Evolutionary conservation across 2,797 vertebrate species (phyloP), one percentile per base, ranked within the genome.

Genomic region (Pyrocephalus nanus): DNA sequence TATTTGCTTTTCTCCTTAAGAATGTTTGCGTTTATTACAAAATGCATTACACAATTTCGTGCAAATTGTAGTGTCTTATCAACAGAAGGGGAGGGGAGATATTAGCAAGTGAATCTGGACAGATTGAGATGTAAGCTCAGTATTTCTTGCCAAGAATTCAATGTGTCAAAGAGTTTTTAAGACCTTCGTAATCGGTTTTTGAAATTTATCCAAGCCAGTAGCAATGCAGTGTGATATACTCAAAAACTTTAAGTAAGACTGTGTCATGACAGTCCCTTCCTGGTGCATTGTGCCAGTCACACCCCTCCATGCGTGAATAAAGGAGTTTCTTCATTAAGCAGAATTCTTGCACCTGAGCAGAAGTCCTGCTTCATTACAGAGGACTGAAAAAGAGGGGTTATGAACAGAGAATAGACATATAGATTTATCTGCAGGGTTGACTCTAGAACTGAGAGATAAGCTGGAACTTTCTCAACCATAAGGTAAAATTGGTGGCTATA

Each of bases 281-380:
- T 42, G 7, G 66, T 66, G 17, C 34, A 45, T 14, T 60, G 43
- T 12, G 54, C 2, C 5, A 9, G 27, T 8, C 38, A 64, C 5
- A n/a, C 12, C 5, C 2, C 8, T 67, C 45, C 0, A 0, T 62
- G 4, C 12, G 15, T 40, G n/a, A 21, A 9, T 78, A 73, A 69
- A 51, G 26, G 8, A 73, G 12, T 69, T 85, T 32, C 22, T 62
- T 38, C n/a, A 38, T 36, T 18, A 62, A 61, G 20, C 17, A 78
- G 18, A 84, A 47, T 77, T 72, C 27, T 91, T 32, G 9, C 12
- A 84, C 29, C 53, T 36, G 17, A 69, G 22, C 54, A 84, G 45
- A 72, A 84, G 9, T 36, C 7, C 42, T 64, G 13, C 57, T 80
- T 77, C 47, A 43, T 89, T 83, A 43, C 9, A 67, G 16, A 57